Evolutionary conservation across 1,140 invertebrate species (phyloP).

Genomic region (Lordiphosa stackelbergi): DNA sequence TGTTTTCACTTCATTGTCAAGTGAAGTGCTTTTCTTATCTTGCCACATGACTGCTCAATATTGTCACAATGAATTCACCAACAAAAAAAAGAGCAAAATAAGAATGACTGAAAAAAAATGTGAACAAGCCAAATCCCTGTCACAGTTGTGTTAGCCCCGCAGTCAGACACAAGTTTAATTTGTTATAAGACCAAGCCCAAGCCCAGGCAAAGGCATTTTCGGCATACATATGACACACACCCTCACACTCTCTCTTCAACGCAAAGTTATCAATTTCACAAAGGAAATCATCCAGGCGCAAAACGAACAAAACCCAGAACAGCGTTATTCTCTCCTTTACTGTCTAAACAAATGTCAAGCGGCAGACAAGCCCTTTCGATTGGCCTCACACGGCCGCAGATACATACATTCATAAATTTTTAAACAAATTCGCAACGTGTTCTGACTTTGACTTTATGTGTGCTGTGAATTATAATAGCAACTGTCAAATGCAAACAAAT

Average conservation of each 20-base stretch:
- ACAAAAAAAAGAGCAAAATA: constrained; percentile 6
- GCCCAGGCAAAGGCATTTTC: constrained; percentile 45
- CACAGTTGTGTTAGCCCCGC: constrained; percentile 34
- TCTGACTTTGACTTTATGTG: constrained; percentile 20
- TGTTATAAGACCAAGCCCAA: constrained; percentile 49
- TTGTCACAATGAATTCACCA: constrained; percentile 22
- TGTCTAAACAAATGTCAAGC: constrained; percentile 61
- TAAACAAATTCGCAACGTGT: constrained; percentile 66
- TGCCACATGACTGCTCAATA: constrained; percentile 54
- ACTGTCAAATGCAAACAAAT: constrained; percentile 8
- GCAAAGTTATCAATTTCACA: constrained; percentile 62
- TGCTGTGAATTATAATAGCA: not conserved
- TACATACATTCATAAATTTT: constrained; percentile 15
- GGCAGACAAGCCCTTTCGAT: constrained; percentile 29
- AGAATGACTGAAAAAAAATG: not conserved
- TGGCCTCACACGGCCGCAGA: constrained; percentile 1
- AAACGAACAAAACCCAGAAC: constrained; percentile 49
- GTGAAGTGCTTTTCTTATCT: constrained; percentile 26
- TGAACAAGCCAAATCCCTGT: constrained; percentile 19
- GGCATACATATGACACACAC: constrained; percentile 27
- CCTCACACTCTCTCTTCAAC: not conserved
- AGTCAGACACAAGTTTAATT: constrained; percentile 60
- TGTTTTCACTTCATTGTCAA: constrained; percentile 19
- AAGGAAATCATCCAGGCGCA: constrained; percentile 65
- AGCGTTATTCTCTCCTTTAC: constrained; percentile 11